Evolutionary conservation across 2,113 vertebrate genomes (phyloP), one percentile per base, ranked within the genome.

Genomic region (Cyprinodon tularosa): DNA sequence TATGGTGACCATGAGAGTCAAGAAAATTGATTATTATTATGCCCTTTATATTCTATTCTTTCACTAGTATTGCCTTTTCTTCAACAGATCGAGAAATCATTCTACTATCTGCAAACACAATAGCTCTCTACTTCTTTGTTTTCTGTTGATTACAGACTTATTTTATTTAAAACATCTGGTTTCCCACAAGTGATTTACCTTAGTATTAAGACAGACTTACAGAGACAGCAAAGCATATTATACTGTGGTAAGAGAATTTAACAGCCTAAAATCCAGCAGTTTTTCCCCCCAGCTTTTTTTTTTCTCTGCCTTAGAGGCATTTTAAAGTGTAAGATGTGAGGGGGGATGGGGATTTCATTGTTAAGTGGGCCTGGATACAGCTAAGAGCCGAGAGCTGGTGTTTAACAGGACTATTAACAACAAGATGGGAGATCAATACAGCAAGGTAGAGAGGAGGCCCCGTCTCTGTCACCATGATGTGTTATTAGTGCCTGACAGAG

Each of bases 351-450:
- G 20, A 48, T 93, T 94, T 95, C 94, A 94, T 94, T 93, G 94
- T 93, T 95, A 95, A 96, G 94, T 95, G 94, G 91, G 94, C 95
- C 91, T 90, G 92, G 91, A 93, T 93, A 84, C 94, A 91, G 94
- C 94, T 94, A 95, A 95, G 95, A 96, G 94, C 94, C 94, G 86
- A 90, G 93, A 94, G 95, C 95, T 91, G 93, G 61, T 95, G 95
- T 96, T 95, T 95, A 93, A 95, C 95, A 93, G 1, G 74, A 94
- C 94, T 95, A 93, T 95, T 96, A 95, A 95, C 93, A 92, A 92
- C 88, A 88, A 96, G 96, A 94, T 91, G 90, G 93, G 89, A 91
- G 94, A 96, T 96, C 94, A 86, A 97, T 95, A 95, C 81, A 82
- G 90, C 93, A 77, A 93, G 94, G 93, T 85, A 86, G 92, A 94